Evolutionary conservation across 2,797 vertebrate species (phyloP).

Genomic region (Anabas testudineus): DNA sequence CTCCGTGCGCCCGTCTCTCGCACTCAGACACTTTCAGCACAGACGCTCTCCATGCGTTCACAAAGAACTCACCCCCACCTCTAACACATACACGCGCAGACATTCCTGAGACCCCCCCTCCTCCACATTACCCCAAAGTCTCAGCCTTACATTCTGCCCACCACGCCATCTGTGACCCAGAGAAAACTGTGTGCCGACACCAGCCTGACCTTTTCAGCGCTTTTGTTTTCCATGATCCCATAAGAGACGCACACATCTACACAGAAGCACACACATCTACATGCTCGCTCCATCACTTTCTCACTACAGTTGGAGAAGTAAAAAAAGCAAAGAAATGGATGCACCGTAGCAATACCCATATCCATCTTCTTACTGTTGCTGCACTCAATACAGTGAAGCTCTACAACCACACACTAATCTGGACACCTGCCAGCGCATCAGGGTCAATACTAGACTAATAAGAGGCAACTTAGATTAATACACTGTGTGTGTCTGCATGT

Average conservation of each 20-base stretch:
- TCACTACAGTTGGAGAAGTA: not conserved
- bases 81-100: constrained; percentile 41
- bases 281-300: constrained; percentile 1
- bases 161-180: constrained; percentile 79
- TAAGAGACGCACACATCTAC: constrained; percentile 25
- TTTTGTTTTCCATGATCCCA: constrained; percentile 67
- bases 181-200: constrained; percentile 70
- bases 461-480: constrained; percentile 43
- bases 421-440: constrained; percentile 41
- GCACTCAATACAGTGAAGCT: constrained; percentile 30
- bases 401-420: constrained; percentile 26
- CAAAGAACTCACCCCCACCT: constrained; percentile 53
- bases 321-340: constrained; percentile 15
- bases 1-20: constrained; percentile 25
- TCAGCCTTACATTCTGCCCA: constrained; percentile 60
- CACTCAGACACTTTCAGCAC: constrained; percentile 40
- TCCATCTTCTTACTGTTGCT: constrained; percentile 39
- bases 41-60: constrained; percentile 45
- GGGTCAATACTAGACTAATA: constrained; percentile 36
- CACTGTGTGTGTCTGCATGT: constrained; percentile 27
- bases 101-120: constrained; percentile 71
- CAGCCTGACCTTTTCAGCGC: constrained; percentile 74
- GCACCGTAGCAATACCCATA: constrained; percentile 29
- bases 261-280: constrained; percentile 22
- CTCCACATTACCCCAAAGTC: constrained; percentile 55